These are phyloP conservation scores for Drosophila longiperda DNA, from an alignment of 2,888 invertebrate genomes.

Conservation along the genomic window DNA sequence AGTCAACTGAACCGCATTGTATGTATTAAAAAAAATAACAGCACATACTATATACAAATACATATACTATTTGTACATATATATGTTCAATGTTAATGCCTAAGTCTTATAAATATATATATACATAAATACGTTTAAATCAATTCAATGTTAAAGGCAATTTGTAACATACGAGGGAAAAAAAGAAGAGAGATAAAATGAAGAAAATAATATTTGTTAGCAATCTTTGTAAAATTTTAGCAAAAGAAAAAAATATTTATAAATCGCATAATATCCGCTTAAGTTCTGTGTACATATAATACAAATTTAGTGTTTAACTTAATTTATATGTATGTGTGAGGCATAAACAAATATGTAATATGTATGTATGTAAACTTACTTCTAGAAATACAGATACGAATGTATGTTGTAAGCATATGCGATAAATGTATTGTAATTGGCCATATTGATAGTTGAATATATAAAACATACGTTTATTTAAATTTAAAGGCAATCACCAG, in stretches of 20 bases:
- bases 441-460: conserved; percentile 83
- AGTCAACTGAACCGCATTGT: conserved; percentile 54
- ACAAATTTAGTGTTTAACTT: conserved; percentile 68
- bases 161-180: conserved; percentile 61
- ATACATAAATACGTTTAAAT: conserved; percentile 55
- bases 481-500: conserved; percentile 81
- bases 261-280: conserved; percentile 48
- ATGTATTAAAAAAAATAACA: conserved; percentile 38
- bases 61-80: conserved; percentile 29
- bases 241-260: conserved; percentile 57
- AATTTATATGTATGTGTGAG: conserved; percentile 73
- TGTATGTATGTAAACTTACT: conserved; percentile 46
- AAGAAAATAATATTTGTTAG: conserved; percentile 65
- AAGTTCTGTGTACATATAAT: conserved; percentile 72
- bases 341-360: conserved; percentile 43
- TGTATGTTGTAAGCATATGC: conserved; percentile 69
- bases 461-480: conserved; percentile 72
- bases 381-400: conserved; percentile 33
- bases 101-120: conserved; percentile 67
- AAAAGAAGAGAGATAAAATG: not conserved
- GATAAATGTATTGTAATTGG: conserved; percentile 82
- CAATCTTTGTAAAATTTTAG: conserved; percentile 79
- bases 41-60: conserved; percentile 26
- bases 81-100: conserved; percentile 69
- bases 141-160: conserved; percentile 76